A percentile compares a stretch with the other conserved stretches of the same genome.
Evolutionary conservation across 2,113 vertebrate species (phyloP).

Genomic region (Phodopus roborovskii): DNA sequence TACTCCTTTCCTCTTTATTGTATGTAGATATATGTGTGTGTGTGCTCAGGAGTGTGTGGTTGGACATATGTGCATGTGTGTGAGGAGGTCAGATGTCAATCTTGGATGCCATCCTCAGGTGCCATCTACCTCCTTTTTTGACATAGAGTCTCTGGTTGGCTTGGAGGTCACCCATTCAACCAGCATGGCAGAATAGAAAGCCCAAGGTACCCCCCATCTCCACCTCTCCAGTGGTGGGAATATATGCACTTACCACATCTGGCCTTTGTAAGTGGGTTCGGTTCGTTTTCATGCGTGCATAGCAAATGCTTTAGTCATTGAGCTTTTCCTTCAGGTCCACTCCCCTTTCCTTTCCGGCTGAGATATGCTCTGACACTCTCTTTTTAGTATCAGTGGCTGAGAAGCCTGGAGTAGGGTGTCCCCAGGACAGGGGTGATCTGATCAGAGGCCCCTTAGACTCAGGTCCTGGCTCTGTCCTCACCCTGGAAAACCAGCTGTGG

Average conservation of each 20-base stretch:
- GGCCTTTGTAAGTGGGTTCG: background rate
- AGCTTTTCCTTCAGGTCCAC: background rate
- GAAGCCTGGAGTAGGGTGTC: no score
- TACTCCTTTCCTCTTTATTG: background rate
- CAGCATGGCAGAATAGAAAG: background rate
- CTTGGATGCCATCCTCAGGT: background rate
- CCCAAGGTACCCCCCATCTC: background rate
- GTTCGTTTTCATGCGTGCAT: background rate
- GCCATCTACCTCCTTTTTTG: background rate
- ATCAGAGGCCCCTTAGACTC: background rate
- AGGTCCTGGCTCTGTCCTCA: background rate
- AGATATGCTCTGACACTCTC: rapidly evolving
- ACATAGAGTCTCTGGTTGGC: background rate
- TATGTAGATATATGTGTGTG: background rate
- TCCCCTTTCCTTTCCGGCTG: background rate
- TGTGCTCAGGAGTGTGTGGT: background rate
- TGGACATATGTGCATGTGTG: background rate
- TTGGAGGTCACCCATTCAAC: background rate
- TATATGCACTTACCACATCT: background rate
- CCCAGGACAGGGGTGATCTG: no score
- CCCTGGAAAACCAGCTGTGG: rapidly evolving
- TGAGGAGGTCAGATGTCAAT: background rate
- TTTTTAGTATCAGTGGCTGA: rapidly evolving
- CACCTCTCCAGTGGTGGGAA: background rate
- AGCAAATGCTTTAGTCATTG: background rate